Conservation (phyloP, 2,113 vertebrate genomes). For the Daphoenositta chrysoptera region DNA sequence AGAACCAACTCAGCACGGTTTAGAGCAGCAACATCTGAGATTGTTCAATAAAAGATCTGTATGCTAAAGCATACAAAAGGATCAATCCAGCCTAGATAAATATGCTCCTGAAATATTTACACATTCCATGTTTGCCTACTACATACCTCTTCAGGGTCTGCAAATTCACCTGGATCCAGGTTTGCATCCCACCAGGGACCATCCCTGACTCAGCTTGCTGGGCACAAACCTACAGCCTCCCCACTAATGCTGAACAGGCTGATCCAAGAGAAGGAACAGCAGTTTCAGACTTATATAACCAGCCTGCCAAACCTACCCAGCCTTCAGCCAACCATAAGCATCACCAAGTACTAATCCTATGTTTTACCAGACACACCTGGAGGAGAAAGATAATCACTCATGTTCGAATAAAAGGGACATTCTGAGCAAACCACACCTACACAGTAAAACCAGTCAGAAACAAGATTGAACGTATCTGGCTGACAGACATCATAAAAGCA, state of each 20-base stretch:
- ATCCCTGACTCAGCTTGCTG: neutral
- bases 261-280: neutral
- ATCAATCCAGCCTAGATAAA: neutral
- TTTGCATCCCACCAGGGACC: neutral
- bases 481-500: neutral
- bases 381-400: neutral
- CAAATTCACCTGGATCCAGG: neutral
- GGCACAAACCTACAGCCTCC: neutral
- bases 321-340: slow-evolving; percentile 33
- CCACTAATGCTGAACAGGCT: neutral
- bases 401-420: neutral
- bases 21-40: neutral
- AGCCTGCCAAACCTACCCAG: slow-evolving; percentile 29
- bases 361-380: slow-evolving; percentile 14
- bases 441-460: neutral
- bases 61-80: neutral
- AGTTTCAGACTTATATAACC: neutral
- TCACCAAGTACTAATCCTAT: neutral
- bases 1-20: neutral
- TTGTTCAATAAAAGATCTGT: neutral
- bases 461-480: neutral
- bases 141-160: neutral
- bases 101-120: neutral
- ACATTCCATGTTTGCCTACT: neutral
- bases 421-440: neutral